phyloP scores from a whole-genome alignment of 1,140 invertebrate genomes.

The Ceratina australensis region DNA sequence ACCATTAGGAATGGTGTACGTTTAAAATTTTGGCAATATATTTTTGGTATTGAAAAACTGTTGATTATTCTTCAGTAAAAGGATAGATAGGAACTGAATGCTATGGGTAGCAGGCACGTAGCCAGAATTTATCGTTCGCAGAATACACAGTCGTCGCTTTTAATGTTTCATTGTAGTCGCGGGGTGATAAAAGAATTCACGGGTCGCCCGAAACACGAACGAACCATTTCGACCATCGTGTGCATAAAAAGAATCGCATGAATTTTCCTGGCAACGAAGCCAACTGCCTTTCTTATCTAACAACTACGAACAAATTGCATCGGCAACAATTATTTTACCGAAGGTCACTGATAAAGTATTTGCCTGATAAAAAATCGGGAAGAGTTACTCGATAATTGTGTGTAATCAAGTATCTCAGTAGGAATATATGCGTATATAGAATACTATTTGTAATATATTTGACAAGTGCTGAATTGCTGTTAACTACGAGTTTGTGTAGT shows the following conservation, averaged over 20 bases:
- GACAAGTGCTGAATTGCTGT: no score
- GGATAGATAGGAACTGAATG: neutral
- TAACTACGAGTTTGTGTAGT: no score
- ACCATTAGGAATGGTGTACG: no score
- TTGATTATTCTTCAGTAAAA: neutral
- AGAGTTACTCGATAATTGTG: no score
- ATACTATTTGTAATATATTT: no score
- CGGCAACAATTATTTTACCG: no score
- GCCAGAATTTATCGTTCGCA: constrained; percentile 13
- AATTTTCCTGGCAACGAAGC: neutral
- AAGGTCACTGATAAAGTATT: no score
- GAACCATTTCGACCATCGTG: neutral
- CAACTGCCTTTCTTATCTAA: no score
- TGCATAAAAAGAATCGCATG: neutral
- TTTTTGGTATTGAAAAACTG: neutral
- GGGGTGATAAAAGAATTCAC: neutral
- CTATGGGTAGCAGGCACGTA: neutral
- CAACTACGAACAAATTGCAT: no score
- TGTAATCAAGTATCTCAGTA: no score
- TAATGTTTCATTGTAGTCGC: neutral
- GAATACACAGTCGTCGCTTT: neutral
- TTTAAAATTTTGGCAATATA: neutral
- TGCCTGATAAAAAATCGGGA: no score
- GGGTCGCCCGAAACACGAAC: neutral
- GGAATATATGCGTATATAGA: no score